Evolutionary conservation across 2,113 vertebrate genomes (phyloP), one percentile per base, ranked within the genome.

Genomic region (Fregetta grallaria): DNA sequence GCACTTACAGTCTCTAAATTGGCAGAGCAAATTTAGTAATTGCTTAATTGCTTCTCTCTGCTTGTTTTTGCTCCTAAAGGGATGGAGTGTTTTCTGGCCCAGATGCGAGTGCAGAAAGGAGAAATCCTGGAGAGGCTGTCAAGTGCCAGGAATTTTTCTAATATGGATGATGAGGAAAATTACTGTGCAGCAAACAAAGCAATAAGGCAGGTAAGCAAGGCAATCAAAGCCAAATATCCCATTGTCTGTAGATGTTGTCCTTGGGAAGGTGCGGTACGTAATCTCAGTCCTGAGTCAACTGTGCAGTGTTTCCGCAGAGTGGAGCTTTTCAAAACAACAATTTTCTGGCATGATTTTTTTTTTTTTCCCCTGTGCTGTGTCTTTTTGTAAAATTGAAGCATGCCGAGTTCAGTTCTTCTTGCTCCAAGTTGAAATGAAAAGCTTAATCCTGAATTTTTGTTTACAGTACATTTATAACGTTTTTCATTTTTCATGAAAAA

Each of bases 61-160:
- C 26, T 83, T 22, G 80, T 34, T 45, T 73, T 63, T 94, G 79
- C 85, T 55, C 27, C 47, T 59, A 5, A 92, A 99, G 99, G 99
- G 38, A 98, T 98, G 15, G 99, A 99, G 92, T 99, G 99, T 90
- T 99, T 99, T 95, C 97, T 99, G 82, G 98, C 98, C 6, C 99
- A 99, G 94, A 98, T 99, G 98, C 98, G 98, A 17, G 98, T 99
- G 44, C 99, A 99, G 93, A 99, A 98, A 97, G 98, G 97, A 34
- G 99, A 99, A 88, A 98, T 99, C 96, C 87, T 99, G 95, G 99
- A 99, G 96, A 98, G 99, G 92, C 97, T 99, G 30, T 99, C 99
- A 49, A 99, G 98, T 36, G 99, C 99, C 78, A 98, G 99, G 95
- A 99, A 99, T 86, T 99, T 99, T 97, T 98, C 98, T 74, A 99